A percentile compares a stretch with the other conserved stretches of the same genome.
These are phyloP conservation scores for Lasioglossum pauxillum DNA, from an alignment of 2,888 invertebrate genomes.

Conservation along the genomic window DNA sequence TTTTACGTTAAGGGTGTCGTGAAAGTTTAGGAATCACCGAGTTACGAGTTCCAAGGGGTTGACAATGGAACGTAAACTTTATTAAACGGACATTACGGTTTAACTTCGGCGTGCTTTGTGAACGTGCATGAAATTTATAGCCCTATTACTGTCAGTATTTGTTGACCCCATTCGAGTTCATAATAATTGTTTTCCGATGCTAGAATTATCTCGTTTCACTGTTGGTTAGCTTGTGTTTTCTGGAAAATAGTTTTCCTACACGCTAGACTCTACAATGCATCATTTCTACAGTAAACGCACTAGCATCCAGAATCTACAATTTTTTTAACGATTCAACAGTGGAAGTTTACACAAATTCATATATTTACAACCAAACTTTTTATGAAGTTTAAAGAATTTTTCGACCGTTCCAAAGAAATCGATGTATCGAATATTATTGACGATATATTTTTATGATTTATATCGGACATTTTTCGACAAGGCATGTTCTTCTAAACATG, in stretches of 20 bases:
- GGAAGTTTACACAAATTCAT: neutral
- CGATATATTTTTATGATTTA: no score
- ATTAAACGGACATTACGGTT: neutral
- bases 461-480: no score
- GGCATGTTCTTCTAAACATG: no score
- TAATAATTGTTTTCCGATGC: constrained; percentile 3
- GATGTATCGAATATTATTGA: no score
- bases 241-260: neutral
- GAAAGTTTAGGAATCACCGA: neutral
- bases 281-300: neutral
- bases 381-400: no score
- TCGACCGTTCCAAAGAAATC: no score
- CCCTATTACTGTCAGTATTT: constrained; percentile 2
- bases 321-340: neutral
- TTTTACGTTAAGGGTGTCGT: neutral
- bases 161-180: neutral
- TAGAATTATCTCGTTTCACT: neutral
- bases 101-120: constrained; percentile 1
- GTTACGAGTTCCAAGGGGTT: neutral
- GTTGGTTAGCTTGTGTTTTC: neutral
- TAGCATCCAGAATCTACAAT: neutral
- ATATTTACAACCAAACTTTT: neutral
- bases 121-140: constrained; percentile 2
- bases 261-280: neutral
- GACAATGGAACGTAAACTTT: constrained; percentile 1